phyloP scores from a whole-genome alignment of 2,113 vertebrate genomes.

The Vulpes vulpes region DNA sequence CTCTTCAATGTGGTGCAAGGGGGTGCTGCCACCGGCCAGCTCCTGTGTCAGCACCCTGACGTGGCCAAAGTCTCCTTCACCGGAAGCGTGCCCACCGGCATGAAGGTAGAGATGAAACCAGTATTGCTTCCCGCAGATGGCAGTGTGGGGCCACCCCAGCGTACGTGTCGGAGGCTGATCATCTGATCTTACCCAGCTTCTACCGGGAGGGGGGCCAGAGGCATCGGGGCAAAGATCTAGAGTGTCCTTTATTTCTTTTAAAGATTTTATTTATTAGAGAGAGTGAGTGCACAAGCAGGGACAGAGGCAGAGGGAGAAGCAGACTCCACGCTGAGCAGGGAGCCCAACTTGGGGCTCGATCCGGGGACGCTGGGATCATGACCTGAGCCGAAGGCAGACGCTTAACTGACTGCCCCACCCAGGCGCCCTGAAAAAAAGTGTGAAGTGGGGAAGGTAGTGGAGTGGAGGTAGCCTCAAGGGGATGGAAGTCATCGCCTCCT shows the following conservation, averaged over 20 bases:
- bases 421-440: too few relatives aligned
- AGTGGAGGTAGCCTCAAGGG: rapidly evolving
- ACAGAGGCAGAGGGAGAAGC: too few relatives aligned
- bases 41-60: slow-evolving; percentile 94
- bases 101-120: slow-evolving; percentile 87
- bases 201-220: not conserved
- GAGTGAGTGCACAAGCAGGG: too few relatives aligned
- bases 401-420: too few relatives aligned
- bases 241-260: not conserved
- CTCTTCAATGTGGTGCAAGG: slow-evolving; percentile 98
- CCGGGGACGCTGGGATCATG: too few relatives aligned
- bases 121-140: rapidly evolving
- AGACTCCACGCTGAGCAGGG: too few relatives aligned
- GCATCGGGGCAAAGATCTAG: not conserved
- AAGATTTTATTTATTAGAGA: too few relatives aligned
- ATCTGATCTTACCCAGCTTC: not conserved
- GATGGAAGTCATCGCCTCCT: rapidly evolving
- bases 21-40: slow-evolving; percentile 93
- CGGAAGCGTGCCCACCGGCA: slow-evolving; percentile 96
- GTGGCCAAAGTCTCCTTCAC: slow-evolving; percentile 98
- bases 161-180: rapidly evolving
- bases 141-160: rapidly evolving
- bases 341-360: too few relatives aligned
- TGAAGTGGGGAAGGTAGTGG: not conserved
- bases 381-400: too few relatives aligned